Evolutionary conservation across 2,888 invertebrate genomes (phyloP), one percentile per base, ranked within the genome.

Genomic region (Neocrepidodera transversa): DNA sequence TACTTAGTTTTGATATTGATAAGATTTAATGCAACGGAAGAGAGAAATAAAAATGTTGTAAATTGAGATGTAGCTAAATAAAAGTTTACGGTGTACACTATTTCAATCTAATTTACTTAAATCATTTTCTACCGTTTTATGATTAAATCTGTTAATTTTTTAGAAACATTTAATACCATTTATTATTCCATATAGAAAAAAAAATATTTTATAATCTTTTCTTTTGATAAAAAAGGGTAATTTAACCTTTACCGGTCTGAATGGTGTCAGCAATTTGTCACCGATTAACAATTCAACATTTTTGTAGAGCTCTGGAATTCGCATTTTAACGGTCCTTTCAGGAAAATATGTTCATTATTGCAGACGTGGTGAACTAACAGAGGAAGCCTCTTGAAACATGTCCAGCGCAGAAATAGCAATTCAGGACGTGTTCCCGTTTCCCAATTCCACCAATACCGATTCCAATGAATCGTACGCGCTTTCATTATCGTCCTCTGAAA

Each of bases 361-460:
- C 20, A 42, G 42, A 42, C 42, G 42, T 42, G 42, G 42, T 42
- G 42, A 42, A 42, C 20, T 42, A 42, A 42, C 42, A 20, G 20
- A 42, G 42, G 42, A 42, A 40, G 40, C 40, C 40, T 40, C 40
- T 40, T 40, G 40, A 40, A 42, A 42, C 42, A 42, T 42, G 42
- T 42, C 42, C 42, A 42, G 18, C 42, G 20, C 42, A 42, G 42
- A 42, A 42, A 42, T 42, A 23, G 42, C 42, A 42, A 42, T 42
- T 42, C n/a, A 20, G 32, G 20, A 42, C 42, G 42, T 42, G 42
- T 42, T 42, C 42, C 42, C 42, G 42, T 42, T 18, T 42, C 6
- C 20, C 42, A 20, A 20, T 42, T 11, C 42, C 20, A 42, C 20
- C 42, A 42, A 42, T 42, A 42, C 23, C 11, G 20, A 42, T 42